A percentile compares a stretch with the other conserved stretches of the same genome.
These are phyloP conservation scores for Nemurella pictetii DNA, from an alignment of 2,888 invertebrate genomes.

Conservation along the genomic window DNA sequence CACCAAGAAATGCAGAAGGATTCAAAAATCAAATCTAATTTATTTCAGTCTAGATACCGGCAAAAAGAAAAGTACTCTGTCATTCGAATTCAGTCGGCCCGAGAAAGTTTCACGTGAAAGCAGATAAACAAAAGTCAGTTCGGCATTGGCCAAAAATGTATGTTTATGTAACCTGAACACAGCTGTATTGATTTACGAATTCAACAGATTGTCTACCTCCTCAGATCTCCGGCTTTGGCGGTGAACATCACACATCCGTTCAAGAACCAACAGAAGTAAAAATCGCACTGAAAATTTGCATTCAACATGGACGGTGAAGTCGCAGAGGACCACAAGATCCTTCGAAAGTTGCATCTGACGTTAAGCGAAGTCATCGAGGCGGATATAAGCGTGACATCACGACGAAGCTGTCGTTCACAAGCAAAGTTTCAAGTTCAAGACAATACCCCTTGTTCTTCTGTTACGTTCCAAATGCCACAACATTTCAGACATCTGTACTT, in stretches of 20 bases:
- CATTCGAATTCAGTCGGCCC: too few species aligned
- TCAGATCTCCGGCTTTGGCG: not conserved
- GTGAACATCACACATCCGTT: not conserved
- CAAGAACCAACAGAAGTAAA: not conserved
- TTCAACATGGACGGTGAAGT: not conserved
- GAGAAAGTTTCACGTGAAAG: too few species aligned
- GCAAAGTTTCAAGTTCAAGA: too few species aligned
- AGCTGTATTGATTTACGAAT: not conserved
- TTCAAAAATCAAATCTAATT: too few species aligned
- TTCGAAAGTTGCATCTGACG: not conserved
- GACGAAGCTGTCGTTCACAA: too few species aligned
- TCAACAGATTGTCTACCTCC: not conserved
- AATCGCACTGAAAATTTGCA: not conserved
- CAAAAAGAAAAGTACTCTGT: too few species aligned
- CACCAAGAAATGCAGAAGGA: too few species aligned
- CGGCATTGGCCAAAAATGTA: too few species aligned
- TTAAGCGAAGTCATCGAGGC: not conserved
- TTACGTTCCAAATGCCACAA: not conserved
- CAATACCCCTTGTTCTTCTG: too few species aligned
- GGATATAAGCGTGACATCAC: not conserved
- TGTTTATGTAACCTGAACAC: too few species aligned
- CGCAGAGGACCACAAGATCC: not conserved
- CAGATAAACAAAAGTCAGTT: too few species aligned
- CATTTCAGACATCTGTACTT: not conserved
- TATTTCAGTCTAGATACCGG: too few species aligned